Evolutionary conservation across 2,888 invertebrate genomes (phyloP).

Genomic region (Tridacna gigas): DNA sequence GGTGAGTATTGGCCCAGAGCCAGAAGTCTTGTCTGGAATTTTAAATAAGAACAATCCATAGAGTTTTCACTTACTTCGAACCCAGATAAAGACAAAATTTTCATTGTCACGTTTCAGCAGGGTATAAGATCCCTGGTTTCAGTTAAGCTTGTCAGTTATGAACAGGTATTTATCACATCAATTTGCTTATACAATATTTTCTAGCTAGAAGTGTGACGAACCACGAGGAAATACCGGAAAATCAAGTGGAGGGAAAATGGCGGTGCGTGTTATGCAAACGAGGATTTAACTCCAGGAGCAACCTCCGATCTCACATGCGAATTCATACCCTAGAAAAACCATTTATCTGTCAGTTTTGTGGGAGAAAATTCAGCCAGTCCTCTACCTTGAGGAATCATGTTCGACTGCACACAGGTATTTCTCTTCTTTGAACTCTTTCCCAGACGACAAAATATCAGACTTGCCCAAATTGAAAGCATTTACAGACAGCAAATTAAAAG

Average conservation of each 20-base stretch:
- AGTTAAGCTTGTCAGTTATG: too few species aligned
- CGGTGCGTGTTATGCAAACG: slow-evolving; percentile 81
- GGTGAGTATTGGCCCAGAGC: too few species aligned
- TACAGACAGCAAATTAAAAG: too few species aligned
- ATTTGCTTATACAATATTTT: background rate
- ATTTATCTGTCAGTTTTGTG: slow-evolving; percentile 81
- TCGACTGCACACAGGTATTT: slow-evolving; percentile 83
- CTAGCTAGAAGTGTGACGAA: background rate
- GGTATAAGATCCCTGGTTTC: too few species aligned
- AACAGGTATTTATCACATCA: too few species aligned
- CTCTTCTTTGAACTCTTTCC: background rate
- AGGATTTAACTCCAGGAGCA: slow-evolving; percentile 83
- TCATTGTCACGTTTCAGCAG: too few species aligned
- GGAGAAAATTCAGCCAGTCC: slow-evolving; percentile 82
- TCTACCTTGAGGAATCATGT: slow-evolving; percentile 83
- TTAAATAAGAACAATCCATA: too few species aligned
- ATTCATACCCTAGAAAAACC: slow-evolving; percentile 83
- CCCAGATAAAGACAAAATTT: too few species aligned
- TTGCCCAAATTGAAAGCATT: too few species aligned
- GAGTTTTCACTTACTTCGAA: too few species aligned
- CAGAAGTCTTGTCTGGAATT: too few species aligned
- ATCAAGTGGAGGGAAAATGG: slow-evolving; percentile 50
- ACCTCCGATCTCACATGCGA: slow-evolving; percentile 84
- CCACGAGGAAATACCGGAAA: slow-evolving; percentile 15
- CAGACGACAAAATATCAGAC: too few species aligned